Percentiles rank a stretch among this genome's conserved stretches.
Evolutionary conservation across 2,113 vertebrate genomes (phyloP).

Genomic region (Tetraodon nigroviridis): DNA sequence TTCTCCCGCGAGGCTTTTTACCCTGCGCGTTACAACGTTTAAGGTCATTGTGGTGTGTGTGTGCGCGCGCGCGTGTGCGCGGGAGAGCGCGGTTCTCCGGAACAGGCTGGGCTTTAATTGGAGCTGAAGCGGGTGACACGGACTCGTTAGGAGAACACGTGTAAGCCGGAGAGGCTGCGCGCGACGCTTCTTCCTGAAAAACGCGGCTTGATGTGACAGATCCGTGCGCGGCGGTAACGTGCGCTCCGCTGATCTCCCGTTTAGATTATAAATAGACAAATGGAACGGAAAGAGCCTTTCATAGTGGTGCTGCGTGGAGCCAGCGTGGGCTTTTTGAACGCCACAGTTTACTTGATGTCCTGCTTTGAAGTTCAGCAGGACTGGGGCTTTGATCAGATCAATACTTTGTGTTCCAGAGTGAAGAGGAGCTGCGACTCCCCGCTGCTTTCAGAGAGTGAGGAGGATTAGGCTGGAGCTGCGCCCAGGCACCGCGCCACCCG

Average conservation of each 20-base stretch:
- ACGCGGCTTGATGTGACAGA: constrained; percentile 64
- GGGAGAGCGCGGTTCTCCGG: constrained; percentile 36
- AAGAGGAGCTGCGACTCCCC: constrained; percentile 89
- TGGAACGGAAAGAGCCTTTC: constrained; percentile 60
- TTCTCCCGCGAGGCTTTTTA: constrained; percentile 53
- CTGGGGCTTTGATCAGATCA: constrained; percentile 98
- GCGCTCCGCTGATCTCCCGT: constrained; percentile 67
- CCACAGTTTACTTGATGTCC: constrained; percentile 86
- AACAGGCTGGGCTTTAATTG: constrained; percentile 63
- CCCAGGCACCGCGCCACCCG: constrained; percentile 63
- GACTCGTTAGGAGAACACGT: constrained; percentile 67
- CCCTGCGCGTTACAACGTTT: constrained; percentile 30
- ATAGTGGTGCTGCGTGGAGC: constrained; percentile 71
- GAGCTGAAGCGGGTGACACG: constrained; percentile 64
- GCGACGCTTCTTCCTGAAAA: constrained; percentile 55
- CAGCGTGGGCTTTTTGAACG: constrained; percentile 73
- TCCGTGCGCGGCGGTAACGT: constrained; percentile 55
- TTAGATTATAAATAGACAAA: constrained; percentile 75
- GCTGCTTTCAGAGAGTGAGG: constrained; percentile 94
- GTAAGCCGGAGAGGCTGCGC: constrained; percentile 52
- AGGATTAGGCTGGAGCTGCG: constrained; percentile 79
- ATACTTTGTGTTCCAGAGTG: constrained; percentile 89
- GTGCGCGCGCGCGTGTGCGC: constrained; percentile 3
- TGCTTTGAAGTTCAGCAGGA: constrained; percentile 93
- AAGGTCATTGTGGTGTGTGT: constrained; percentile 34